Evolutionary conservation across 37 sponge, comb jelly and placozoan species (phyloP), one percentile per base, ranked within the genome.

Genomic region (Chondrosia reniformis): DNA sequence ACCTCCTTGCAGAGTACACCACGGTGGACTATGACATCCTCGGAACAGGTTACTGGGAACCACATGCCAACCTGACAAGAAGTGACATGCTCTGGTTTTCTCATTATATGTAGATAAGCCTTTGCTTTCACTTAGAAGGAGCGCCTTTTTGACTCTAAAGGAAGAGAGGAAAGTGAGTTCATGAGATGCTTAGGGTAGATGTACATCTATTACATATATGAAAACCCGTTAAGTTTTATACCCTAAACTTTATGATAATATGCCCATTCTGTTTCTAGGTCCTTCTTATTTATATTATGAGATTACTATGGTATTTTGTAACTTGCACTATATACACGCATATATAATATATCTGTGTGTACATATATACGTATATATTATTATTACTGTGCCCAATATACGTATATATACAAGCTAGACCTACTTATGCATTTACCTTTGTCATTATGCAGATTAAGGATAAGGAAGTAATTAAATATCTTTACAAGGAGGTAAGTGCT

Each of bases 1-100:
- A 91, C 34, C 76, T 91, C n/a, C 74, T 91, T 13, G 83, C 84
- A 9, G 87, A 86, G 80, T 91, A 84, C 79, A 86, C 92, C 38
- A 91, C 49, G 9, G 74, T 74, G 45, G 57, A 39, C 33, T 80
- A 76, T 52, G 84, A 86, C 19, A 75, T 67, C 3, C 65, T 84
- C 13, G 28, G 38, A 8, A 28, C 83, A 75, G 90, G 90, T 89
- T 32, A 22, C 44, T 31, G 54, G 7, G 27, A 24, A n/a, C n/a
- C n/a, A n/a, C n/a, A n/a, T n/a, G n/a, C n/a, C n/a, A n/a, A n/a
- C n/a, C n/a, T n/a, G n/a, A n/a, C n/a, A n/a, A n/a, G n/a, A n/a
- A n/a, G n/a, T n/a, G n/a, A n/a, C n/a, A 3, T 56, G 58, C 27
- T 3, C 27, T 22, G 34, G 15, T 33, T 5, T 25, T n/a, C 59